phyloP scores from a whole-genome alignment of 64 coral and sea anemone genomes.

The Pocillopora damicornis region DNA sequence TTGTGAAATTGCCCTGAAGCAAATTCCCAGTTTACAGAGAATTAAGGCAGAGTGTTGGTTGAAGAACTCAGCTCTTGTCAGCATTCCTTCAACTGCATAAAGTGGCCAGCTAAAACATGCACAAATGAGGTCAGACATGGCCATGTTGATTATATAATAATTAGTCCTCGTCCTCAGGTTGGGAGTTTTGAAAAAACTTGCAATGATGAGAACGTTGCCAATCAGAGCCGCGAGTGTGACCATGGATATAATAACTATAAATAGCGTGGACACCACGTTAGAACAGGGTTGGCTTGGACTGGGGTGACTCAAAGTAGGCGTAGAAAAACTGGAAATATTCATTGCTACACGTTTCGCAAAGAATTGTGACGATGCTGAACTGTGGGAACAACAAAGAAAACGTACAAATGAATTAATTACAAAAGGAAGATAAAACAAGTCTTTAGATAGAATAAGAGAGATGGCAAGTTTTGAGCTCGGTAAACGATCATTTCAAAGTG shows the following conservation, averaged over 20 bases:
- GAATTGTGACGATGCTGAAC: too few relatives aligned
- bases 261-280: not conserved
- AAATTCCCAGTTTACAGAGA: not conserved
- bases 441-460: too few relatives aligned
- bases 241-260: not conserved
- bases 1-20: not conserved
- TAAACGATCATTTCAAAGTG: too few relatives aligned
- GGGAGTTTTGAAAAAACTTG: not conserved
- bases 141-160: constrained; percentile 17
- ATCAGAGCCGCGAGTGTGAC: not conserved
- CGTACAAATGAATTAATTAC: too few relatives aligned
- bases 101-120: not conserved
- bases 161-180: not conserved
- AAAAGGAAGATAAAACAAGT: too few relatives aligned
- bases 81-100: not conserved
- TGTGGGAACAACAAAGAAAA: too few relatives aligned
- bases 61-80: not conserved
- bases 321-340: too few relatives aligned
- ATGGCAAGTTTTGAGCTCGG: too few relatives aligned
- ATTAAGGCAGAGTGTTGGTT: not conserved
- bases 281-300: not conserved
- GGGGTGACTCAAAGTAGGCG: too few relatives aligned
- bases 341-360: too few relatives aligned
- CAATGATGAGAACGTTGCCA: not conserved
- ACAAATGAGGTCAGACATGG: not conserved